Percentiles rank a stretch among this genome's conserved stretches.
phyloP scores from a whole-genome alignment of 2,888 invertebrate genomes.

The Trachelus tabidus region DNA sequence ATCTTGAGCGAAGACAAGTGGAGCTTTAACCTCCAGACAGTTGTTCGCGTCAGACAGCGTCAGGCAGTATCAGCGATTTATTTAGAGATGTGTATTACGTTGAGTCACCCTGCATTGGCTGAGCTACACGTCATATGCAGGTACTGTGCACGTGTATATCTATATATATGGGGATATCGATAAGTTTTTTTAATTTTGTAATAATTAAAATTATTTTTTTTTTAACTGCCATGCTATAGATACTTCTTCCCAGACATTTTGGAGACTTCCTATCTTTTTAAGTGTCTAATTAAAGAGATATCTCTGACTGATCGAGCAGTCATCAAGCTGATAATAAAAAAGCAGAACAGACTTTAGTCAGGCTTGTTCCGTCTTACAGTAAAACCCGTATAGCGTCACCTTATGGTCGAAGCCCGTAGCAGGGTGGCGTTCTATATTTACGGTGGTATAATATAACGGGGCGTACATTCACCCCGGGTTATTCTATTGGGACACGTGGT shows the following conservation, averaged over 20 bases:
- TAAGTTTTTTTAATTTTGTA: neutral
- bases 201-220: too few species aligned
- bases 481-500: constrained; percentile 20
- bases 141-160: too few species aligned
- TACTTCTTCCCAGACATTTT: neutral
- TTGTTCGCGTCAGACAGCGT: neutral
- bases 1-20: constrained; percentile 20
- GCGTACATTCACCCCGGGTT: constrained; percentile 23
- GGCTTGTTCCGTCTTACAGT: constrained; percentile 11
- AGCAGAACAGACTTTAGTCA: constrained; percentile 1
- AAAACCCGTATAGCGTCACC: constrained; percentile 23
- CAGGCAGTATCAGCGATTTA: neutral
- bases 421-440: constrained; percentile 45
- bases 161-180: too few species aligned
- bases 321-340: neutral
- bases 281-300: neutral
- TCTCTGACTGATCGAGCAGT: neutral
- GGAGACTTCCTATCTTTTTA: neutral
- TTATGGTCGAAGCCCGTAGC: constrained; percentile 25
- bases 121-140: neutral
- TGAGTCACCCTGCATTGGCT: neutral
- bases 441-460: constrained; percentile 23
- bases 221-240: too few species aligned
- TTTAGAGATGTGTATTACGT: neutral
- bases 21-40: constrained; percentile 12